Base-by-base conservation (phyloP, 2,797 vertebrate genomes). In the Dendrocincla tyrannina region DNA sequence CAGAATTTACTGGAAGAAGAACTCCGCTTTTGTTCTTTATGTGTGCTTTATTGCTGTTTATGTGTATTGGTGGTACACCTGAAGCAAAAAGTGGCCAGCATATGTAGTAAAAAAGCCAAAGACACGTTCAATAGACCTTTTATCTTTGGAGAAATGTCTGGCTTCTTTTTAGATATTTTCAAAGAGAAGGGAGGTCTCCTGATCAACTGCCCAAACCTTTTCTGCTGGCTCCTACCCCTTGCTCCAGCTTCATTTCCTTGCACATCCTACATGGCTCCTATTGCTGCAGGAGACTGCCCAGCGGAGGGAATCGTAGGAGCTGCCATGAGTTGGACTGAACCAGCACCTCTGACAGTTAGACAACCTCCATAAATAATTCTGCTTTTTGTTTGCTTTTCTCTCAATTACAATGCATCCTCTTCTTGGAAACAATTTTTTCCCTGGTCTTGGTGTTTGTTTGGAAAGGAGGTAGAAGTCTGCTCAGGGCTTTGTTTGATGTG, bases 61-160 rank as follows among this genome's bases (percentile, higher is more conserved):
- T 64, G 52, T 6, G 0, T 55, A 33, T 22, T 42, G 39, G 15
- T 35, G 24, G 27, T 52, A 80, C 30, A 42, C 9, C 37, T 60
- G 46, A 46, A 88, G 37, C 32, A 72, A 76, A 92, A 72, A 8
- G 10, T 37, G 24, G 32, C 13, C 46, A 66, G 70, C 52, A 63
- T 18, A 67, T 0, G 0, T 33, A 66, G 56, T 17, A 78, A 63
- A 63, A 55, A 13, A 1, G 0, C 73, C 22, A 49, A 86, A 30
- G 69, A 53, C 50, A 24, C 39, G 53, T 53, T 94, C 72, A 67
- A 12, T 39, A 77, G 84, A 78, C 33, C 32, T 94, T 85, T 74
- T 81, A 63, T 76, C 46, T 37, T 67, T 89, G 66, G 41, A 87
- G 64, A 70, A 56, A 56, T 72, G 13, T 64, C 55, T 91, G 59